Evolutionary conservation across 2,113 vertebrate genomes (phyloP), one percentile per base, ranked within the genome.

Genomic region (Oophaga pumilio): DNA sequence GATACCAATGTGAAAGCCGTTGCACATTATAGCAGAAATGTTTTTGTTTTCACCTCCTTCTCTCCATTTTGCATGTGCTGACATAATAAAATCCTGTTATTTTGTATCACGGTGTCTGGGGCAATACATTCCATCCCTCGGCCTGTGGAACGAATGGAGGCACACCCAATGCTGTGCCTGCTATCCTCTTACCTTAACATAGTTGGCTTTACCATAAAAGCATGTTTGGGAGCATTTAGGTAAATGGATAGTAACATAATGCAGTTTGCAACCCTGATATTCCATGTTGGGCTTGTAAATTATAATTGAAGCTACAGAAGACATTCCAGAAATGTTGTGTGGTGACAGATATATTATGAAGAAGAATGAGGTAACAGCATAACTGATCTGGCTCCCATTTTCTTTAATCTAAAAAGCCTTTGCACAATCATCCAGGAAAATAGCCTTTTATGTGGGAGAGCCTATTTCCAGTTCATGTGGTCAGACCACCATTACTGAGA

Each of bases 401-500:
- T 87, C 86, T 43, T 87, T 87, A 82, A 81, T 87, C 78, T 53
- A 81, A 85, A 85, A 87, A 87, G 28, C 28, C 66, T 82, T 73
- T 82, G 15, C 86, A 87, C 66, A 87, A 43, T 82, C 68, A 87
- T 87, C 66, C 78, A 87, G 86, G 66, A 56, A 74, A 50, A 50
- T 57, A 73, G n/a, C 66, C 86, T 87, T 87, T 87, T 53, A 87
- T 87, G 86, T 87, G 86, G 86, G 79, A 80, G 17, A 80, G 76
- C 78, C 62, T 71, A 87, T 87, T 87, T 87, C 56, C 68, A 87
- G 86, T 87, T 73, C 56, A 81, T 87, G 86, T 82, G 86, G 86
- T 87, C 68, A 74, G 86, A 87, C 66, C 86, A 81, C 86, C 86
- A 87, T 82, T 82, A 82, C 78, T 62, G 78, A 87, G 86, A 68